Evolutionary conservation across 1,140 invertebrate species (phyloP).

Genomic region (Zaprionus taronus): DNA sequence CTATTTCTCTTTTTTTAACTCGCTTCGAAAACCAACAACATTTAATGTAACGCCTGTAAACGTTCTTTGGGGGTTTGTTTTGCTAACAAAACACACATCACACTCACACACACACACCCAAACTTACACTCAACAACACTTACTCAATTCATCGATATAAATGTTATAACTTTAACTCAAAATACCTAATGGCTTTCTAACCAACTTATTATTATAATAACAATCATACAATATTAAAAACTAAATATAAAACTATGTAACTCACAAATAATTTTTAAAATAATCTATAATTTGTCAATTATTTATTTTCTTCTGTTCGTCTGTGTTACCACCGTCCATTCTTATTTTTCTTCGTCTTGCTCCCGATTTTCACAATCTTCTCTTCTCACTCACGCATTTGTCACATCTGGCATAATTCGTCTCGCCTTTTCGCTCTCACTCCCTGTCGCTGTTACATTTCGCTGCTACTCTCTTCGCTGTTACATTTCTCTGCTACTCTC

Average conservation of each 20-base stretch:
- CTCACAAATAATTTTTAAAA: constrained; percentile 17
- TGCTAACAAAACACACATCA: constrained; percentile 63
- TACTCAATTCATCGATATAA: constrained; percentile 45
- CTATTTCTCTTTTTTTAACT: constrained; percentile 83
- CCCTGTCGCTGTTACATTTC: constrained; percentile 16
- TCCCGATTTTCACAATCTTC: constrained; percentile 17
- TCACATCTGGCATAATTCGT: constrained; percentile 38
- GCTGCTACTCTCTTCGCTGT: constrained; percentile 1
- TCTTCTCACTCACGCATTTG: constrained; percentile 45
- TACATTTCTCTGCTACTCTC: constrained; percentile 8
- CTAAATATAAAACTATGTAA: constrained; percentile 15
- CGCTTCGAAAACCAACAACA: constrained; percentile 64
- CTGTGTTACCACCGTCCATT: constrained; percentile 42
- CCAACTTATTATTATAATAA: constrained; percentile 40
- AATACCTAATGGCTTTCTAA: constrained; percentile 63
- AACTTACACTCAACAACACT: constrained; percentile 18
- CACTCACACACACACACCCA: constrained; percentile 28
- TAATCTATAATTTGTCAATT: constrained; percentile 22
- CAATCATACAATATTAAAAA: background rate
- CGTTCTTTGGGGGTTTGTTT: constrained; percentile 78
- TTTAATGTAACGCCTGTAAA: constrained; percentile 73
- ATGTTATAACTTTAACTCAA: constrained; percentile 56
- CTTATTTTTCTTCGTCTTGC: constrained; percentile 24
- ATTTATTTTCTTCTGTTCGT: constrained; percentile 31
- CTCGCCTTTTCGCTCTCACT: constrained; percentile 22